phyloP scores from a whole-genome alignment of 2,888 invertebrate genomes.

The Apomyelois bistriatella region DNA sequence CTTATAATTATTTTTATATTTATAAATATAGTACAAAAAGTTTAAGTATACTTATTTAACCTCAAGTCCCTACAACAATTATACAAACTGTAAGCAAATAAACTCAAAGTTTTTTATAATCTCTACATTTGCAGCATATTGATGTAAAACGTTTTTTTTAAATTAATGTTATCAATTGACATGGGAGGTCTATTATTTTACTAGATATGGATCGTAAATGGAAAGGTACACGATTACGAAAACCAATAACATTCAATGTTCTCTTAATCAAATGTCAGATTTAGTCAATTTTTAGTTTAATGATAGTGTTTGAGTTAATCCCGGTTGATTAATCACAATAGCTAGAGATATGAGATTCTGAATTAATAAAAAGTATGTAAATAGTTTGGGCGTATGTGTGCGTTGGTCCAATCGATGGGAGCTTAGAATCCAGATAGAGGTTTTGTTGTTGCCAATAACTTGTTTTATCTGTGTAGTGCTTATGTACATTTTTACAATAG shows the following conservation, averaged over 20 bases:
- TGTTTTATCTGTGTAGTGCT: no score
- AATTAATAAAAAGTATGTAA: constrained; percentile 43
- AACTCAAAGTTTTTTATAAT: no score
- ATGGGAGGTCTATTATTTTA: constrained; percentile 2
- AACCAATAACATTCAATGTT: constrained; percentile 48
- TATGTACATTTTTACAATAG: no score
- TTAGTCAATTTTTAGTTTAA: constrained; percentile 70
- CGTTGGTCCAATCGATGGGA: constrained; percentile 22
- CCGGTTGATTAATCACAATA: constrained; percentile 60
- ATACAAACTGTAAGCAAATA: no score
- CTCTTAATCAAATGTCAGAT: constrained; percentile 76
- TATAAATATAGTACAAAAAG: no score
- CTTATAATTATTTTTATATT: no score
- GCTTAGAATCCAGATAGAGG: not conserved
- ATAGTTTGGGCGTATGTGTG: constrained; percentile 23
- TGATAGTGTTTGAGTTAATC: constrained; percentile 66
- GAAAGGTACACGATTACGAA: constrained; percentile 41
- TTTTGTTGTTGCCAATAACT: no score
- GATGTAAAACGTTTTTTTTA: no score
- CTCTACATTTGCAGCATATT: no score
- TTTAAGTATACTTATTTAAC: no score
- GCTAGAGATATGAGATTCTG: constrained; percentile 48
- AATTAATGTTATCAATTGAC: not conserved
- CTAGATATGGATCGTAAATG: constrained; percentile 26
- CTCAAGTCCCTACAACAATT: no score